Conservation (phyloP, 2,888 invertebrate genomes). For the Notodonta ziczac region DNA sequence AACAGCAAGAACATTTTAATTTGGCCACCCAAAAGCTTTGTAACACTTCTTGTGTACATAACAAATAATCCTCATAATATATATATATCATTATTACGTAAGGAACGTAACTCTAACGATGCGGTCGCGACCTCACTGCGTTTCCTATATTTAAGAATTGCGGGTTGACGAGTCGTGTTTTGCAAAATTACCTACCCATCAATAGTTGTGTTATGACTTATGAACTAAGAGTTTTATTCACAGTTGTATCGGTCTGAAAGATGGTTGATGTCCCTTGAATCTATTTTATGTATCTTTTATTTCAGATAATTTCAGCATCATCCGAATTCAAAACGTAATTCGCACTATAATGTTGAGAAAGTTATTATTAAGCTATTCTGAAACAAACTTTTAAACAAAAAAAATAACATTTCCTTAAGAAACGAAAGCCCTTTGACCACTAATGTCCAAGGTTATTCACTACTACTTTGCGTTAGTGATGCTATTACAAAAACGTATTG, state of each 20-base stretch:
- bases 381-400: background rate
- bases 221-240: background rate
- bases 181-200: background rate
- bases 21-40: background rate
- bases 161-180: constrained; percentile 1
- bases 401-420: too few species aligned
- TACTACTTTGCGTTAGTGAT: background rate
- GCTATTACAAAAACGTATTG: background rate
- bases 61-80: background rate
- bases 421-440: too few species aligned
- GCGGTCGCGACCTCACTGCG: constrained; percentile 1
- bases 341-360: too few species aligned
- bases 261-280: too few species aligned
- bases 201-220: background rate
- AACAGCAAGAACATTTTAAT: too few species aligned
- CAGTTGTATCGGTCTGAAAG: too few species aligned
- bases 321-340: too few species aligned
- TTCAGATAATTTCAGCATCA: too few species aligned
- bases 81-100: constrained; percentile 4
- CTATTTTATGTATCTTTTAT: too few species aligned
- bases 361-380: too few species aligned
- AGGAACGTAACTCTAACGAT: constrained; percentile 4
- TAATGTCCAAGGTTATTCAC: background rate
- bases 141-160: constrained; percentile 9
- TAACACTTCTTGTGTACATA: background rate